Percentiles rank a stretch among this genome's conserved stretches.
phyloP scores from a whole-genome alignment of 2,113 vertebrate species.

The Antechinus stuartii region DNA sequence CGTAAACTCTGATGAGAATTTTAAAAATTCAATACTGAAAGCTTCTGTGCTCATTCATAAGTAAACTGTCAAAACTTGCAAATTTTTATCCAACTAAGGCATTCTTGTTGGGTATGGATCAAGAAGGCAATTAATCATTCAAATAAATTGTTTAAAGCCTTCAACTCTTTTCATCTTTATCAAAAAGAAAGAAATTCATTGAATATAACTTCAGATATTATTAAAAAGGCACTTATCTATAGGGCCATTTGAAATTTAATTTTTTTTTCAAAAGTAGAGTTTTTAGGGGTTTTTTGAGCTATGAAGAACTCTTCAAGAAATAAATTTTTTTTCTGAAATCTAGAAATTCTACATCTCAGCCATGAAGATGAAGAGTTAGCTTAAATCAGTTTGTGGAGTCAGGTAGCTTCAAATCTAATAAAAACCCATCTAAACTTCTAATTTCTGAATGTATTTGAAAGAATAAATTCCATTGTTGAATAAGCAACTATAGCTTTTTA shows the following conservation, averaged over 20 bases:
- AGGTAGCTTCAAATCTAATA: background rate
- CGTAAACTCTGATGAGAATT: background rate
- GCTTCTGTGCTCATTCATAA: background rate
- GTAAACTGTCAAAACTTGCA: background rate
- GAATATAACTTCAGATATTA: background rate
- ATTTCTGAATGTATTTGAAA: background rate
- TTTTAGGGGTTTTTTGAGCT: background rate
- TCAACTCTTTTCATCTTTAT: background rate
- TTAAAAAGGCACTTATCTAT: background rate
- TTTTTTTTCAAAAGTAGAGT: background rate
- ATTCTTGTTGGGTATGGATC: background rate
- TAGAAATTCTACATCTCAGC: background rate
- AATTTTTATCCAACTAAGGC: background rate
- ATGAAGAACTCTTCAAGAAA: background rate
- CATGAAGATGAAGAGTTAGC: background rate
- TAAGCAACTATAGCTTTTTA: background rate
- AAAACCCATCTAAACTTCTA: background rate
- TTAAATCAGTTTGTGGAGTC: conserved; percentile 3
- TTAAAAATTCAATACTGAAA: background rate
- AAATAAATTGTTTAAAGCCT: background rate
- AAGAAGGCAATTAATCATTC: background rate
- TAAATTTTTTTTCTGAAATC: background rate
- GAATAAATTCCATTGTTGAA: background rate
- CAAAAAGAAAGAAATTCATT: background rate
- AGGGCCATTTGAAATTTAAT: background rate